Evolutionary conservation across 1,140 invertebrate genomes (phyloP), one percentile per base, ranked within the genome.

Genomic region (Sweltsa coloradensis): DNA sequence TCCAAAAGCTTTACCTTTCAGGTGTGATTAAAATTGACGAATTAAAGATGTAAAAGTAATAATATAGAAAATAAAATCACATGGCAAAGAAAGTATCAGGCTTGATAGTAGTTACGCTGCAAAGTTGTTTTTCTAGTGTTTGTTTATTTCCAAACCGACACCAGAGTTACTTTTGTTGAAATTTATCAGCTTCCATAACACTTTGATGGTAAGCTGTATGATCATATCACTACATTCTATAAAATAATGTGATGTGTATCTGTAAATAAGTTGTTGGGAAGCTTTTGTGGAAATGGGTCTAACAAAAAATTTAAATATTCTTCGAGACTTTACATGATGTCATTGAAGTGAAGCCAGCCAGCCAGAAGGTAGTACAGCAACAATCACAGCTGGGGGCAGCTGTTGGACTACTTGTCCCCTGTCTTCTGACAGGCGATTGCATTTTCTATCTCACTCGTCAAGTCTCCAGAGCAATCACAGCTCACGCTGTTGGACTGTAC

Each of bases 381-480:
- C 43, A 45, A 45, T 45, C 43, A 45, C 43, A 45, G 43, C 43
- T 34, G 23, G 13, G 34, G 19, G 26, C 9, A 45, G 43, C 43
- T 45, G 43, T 45, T 45, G 43, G 43, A 45, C 36, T 37, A 22
- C 7, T 26, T 36, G n/a, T 21, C 31, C 43, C 40, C 27, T 19
- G 29, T 21, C 16, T 34, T 27, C 9, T 34, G 43, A 34, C 43
- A 45, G 43, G 43, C 43, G 43, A 45, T 45, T 45, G 43, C 34
- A 31, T 45, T 45, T 25, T 34, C 13, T 45, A 34, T 34, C 4
- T 34, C 19, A 22, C 18, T 14, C 43, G 22, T 22, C 19, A 31
- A 14, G 13, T 18, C 13, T 22, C 3, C 23, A 26, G 21, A 34
- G 11, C 42, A 45, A 45, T 45, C 43, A 45, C 43, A 45, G 43